A percentile compares a stretch with the other conserved stretches of the same genome.
These are phyloP conservation scores for Monochamus alternatus DNA, from an alignment of 2,888 invertebrate species.

Conservation along the genomic window DNA sequence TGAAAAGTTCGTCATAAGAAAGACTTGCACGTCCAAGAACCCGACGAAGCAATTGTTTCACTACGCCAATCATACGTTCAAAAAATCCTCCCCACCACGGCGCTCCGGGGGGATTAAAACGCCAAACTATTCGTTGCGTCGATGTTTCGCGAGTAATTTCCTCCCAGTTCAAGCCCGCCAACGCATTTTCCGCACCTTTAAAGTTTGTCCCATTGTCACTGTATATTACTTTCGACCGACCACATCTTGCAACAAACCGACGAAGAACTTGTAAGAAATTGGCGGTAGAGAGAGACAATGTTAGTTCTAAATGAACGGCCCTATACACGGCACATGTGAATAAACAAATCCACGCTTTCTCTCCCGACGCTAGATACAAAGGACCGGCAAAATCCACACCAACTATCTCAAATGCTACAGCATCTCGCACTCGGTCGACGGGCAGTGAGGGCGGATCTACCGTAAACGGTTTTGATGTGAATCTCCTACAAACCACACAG, in stretches of 20 bases:
- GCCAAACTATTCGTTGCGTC: not conserved
- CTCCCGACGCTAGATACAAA: slow-evolving; percentile 53
- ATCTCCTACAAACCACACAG: slow-evolving; percentile 46
- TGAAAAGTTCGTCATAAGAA: slow-evolving; percentile 17
- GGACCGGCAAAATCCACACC: slow-evolving; percentile 66
- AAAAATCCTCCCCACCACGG: no score
- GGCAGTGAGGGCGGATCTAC: slow-evolving; percentile 55
- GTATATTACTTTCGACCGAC: slow-evolving; percentile 25
- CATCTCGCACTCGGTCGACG: slow-evolving; percentile 54
- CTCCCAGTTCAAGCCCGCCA: not conserved
- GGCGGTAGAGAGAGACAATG: slow-evolving; percentile 56
- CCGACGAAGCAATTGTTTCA: not conserved
- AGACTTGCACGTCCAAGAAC: not conserved
- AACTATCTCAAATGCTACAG: slow-evolving; percentile 55
- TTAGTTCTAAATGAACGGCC: slow-evolving; percentile 24
- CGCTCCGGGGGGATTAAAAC: slow-evolving; percentile 23
- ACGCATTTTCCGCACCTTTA: not conserved
- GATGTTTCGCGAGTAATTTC: slow-evolving; percentile 1
- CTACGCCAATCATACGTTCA: not conserved
- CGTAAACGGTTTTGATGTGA: slow-evolving; percentile 45
- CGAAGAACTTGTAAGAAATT: slow-evolving; percentile 59
- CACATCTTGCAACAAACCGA: slow-evolving; percentile 29
- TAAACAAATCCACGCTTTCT: slow-evolving; percentile 19
- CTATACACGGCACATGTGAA: slow-evolving; percentile 19
- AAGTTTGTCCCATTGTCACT: slow-evolving; percentile 15